phyloP scores from a whole-genome alignment of 2,888 invertebrate species.

The Nomada ferruginata region DNA sequence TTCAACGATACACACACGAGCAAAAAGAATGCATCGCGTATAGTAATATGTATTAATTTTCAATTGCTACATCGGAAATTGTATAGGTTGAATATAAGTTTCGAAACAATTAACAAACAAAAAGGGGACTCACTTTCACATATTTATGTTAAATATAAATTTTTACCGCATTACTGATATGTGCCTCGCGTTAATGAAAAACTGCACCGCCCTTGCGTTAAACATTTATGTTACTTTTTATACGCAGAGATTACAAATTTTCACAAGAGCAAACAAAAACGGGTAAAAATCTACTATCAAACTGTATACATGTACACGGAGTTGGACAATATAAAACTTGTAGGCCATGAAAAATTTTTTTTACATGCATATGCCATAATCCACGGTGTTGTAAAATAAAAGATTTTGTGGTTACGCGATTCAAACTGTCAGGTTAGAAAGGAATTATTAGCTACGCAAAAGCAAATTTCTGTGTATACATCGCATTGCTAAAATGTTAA shows the following conservation, averaged over 20 bases:
- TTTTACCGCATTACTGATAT: slow-evolving; percentile 74
- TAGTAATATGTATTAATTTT: slow-evolving; percentile 6
- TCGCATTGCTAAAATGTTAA: slow-evolving; percentile 22
- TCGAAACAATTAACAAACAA: slow-evolving; percentile 14
- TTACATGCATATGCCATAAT: not conserved
- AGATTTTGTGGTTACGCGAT: not conserved
- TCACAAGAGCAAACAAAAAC: not conserved
- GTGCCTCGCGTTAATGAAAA: slow-evolving; percentile 56
- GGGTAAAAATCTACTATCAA: not conserved
- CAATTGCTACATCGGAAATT: not conserved
- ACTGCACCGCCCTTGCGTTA: slow-evolving; percentile 73
- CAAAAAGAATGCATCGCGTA: not conserved
- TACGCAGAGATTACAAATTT: slow-evolving; percentile 27
- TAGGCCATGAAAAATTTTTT: slow-evolving; percentile 8
- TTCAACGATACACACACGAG: slow-evolving; percentile 21
- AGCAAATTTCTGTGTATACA: not conserved
- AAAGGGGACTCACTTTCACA: slow-evolving; percentile 78
- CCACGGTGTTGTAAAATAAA: not conserved
- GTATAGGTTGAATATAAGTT: not conserved
- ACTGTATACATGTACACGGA: not conserved
- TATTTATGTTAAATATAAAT: slow-evolving; percentile 77
- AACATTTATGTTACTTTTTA: slow-evolving; percentile 47
- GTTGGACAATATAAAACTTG: not conserved
- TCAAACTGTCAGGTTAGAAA: slow-evolving; percentile 45
- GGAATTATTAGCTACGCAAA: not conserved